These are phyloP conservation scores for Hydrocynus forskahlii DNA, from an alignment of 2,797 vertebrate species.

Conservation along the genomic window DNA sequence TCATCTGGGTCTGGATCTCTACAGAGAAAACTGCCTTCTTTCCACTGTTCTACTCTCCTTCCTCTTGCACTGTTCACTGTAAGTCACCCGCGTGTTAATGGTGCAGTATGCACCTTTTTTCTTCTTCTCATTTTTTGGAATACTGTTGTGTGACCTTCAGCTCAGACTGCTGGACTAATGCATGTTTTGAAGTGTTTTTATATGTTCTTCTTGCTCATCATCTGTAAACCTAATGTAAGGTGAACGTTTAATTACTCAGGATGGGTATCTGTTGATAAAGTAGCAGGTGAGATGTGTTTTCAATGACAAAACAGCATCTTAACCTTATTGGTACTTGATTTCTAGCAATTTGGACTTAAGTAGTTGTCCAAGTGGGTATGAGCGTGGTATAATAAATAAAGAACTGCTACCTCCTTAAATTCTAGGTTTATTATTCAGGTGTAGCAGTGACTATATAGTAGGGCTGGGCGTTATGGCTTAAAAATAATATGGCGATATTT, in stretches of 20 bases:
- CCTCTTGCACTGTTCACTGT: neutral
- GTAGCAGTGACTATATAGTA: too few relatives aligned
- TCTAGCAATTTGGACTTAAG: too few relatives aligned
- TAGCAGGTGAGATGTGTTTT: neutral
- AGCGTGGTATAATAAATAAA: too few relatives aligned
- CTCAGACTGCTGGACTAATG: too few relatives aligned
- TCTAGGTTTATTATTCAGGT: too few relatives aligned
- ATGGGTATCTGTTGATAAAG: too few relatives aligned
- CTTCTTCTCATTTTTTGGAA: neutral
- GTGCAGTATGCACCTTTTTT: neutral
- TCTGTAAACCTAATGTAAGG: neutral
- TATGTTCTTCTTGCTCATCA: neutral
- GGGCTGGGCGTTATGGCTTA: too few relatives aligned
- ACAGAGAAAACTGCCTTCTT: neutral
- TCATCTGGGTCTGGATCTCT: slow-evolving; percentile 16
- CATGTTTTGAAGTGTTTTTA: neutral
- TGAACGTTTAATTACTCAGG: neutral
- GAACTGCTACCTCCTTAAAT: too few relatives aligned
- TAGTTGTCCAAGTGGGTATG: too few relatives aligned
- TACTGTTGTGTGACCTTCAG: neutral
- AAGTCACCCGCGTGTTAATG: neutral
- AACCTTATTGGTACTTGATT: too few relatives aligned
- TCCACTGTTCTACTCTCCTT: neutral
- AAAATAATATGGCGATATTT: too few relatives aligned
- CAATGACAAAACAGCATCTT: too few relatives aligned